These are phyloP conservation scores for Ceratina japonica DNA, from an alignment of 1,140 invertebrate species.

Conservation along the genomic window DNA sequence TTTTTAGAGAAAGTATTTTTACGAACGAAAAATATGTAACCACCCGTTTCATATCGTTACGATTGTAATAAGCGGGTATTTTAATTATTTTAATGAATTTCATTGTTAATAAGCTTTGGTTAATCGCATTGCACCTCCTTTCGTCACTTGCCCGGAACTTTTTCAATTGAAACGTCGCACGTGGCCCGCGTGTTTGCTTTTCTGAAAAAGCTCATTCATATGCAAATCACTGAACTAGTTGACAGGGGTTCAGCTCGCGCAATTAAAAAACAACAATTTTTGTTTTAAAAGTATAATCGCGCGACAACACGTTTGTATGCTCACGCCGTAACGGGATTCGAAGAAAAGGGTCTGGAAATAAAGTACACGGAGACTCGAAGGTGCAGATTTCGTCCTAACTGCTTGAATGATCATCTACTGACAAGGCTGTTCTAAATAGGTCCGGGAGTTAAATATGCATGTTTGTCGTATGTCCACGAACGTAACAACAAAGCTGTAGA, in stretches of 20 bases:
- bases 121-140: neutral
- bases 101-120: no score
- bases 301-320: neutral
- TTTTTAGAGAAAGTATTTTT: no score
- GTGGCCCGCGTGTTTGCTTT: slow-evolving; percentile 22
- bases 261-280: slow-evolving; percentile 30
- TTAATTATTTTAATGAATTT: no score
- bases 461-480: slow-evolving; percentile 27
- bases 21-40: no score
- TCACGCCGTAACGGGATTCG: no score
- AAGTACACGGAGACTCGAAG: no score
- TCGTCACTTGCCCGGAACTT: neutral
- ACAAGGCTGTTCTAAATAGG: neutral
- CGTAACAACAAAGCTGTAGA: slow-evolving; percentile 17
- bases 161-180: neutral
- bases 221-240: slow-evolving; percentile 12
- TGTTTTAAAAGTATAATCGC: slow-evolving; percentile 11
- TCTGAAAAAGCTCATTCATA: slow-evolving; percentile 18
- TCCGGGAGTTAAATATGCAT: slow-evolving; percentile 7
- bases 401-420: slow-evolving; percentile 6
- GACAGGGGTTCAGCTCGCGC: slow-evolving; percentile 6
- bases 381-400: no score
- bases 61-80: no score
- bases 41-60: no score
- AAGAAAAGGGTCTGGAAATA: no score